phyloP scores from a whole-genome alignment of 2,797 vertebrate genomes.

The Molossus molossus region DNA sequence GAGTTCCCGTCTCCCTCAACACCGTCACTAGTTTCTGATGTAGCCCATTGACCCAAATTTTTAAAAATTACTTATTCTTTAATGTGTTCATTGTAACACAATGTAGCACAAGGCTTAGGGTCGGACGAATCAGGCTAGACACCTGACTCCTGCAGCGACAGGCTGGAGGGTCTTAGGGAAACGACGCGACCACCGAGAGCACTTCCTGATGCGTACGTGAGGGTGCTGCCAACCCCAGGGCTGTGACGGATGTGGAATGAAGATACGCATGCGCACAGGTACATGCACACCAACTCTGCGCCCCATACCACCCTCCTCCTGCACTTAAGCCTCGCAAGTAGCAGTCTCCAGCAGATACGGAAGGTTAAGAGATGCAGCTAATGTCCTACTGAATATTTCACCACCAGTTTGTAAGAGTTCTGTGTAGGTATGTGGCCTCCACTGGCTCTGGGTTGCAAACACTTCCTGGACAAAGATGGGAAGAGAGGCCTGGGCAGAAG shows the following conservation, averaged over 20 bases:
- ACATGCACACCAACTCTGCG: fast-evolving
- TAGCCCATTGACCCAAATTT: background rate
- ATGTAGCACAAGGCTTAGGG: background rate
- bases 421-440: background rate
- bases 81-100: background rate
- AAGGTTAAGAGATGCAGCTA: background rate
- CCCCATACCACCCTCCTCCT: background rate
- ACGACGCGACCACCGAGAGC: background rate
- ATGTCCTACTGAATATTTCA: background rate
- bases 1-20: background rate
- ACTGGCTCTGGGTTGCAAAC: background rate
- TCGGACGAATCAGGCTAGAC: background rate
- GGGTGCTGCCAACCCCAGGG: background rate
- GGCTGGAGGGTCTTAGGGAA: background rate
- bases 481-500: background rate
- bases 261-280: fast-evolving
- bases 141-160: background rate
- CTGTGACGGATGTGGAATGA: background rate
- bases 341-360: background rate
- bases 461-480: background rate
- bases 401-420: background rate
- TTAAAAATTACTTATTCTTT: background rate
- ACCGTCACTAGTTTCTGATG: background rate
- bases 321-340: background rate
- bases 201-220: background rate